Evolutionary conservation across 2,888 invertebrate genomes (phyloP), one percentile per base, ranked within the genome.

Genomic region (Gari tellinella): DNA sequence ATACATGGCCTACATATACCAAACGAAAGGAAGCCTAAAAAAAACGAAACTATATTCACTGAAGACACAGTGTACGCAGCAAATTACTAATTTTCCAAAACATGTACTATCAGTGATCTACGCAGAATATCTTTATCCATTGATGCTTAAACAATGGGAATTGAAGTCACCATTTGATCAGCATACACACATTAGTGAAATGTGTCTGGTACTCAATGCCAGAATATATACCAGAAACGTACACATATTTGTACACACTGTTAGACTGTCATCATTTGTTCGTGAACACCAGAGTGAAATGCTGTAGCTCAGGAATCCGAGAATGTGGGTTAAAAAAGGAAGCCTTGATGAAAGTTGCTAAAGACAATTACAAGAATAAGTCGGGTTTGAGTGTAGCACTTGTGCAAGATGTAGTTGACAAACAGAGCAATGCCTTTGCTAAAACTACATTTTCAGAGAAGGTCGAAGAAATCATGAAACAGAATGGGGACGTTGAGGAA

Each of bases 391-490:
- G 23, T 40, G 15, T 31, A 2, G 10, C 69, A 5, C 69, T 65
- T 48, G 64, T 76, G 0, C 43, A 45, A 26, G 72, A 76, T 46
- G 14, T 73, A n/a, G 43, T 77, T 14, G 73, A 78, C 31, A 52
- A 41, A 41, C 73, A 78, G 23, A 60, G 60, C 15, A 58, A 73
- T 55, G 58, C 78, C 1, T 55, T 67, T 38, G 78, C 78, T 25
- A 40, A 40, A 21, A 51, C 31, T 26, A 56, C 53, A 4, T 73
- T 78, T 43, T 49, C 52, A 10, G 31, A 37, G 17, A 21, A 46
- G 0, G 70, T 66, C 7, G 73, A 73, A 53, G 23, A 68, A 41
- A 14, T 64, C 21, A 72, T 72, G 72, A 58, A 7, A 15, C 4
- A 49, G 17, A 19, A 46, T 2, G 64, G 63, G 4, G 55, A 38